Percentiles rank a stretch among this genome's conserved stretches.
Conservation (phyloP, 2,888 invertebrate genomes). For the Xestia ashworthii region DNA sequence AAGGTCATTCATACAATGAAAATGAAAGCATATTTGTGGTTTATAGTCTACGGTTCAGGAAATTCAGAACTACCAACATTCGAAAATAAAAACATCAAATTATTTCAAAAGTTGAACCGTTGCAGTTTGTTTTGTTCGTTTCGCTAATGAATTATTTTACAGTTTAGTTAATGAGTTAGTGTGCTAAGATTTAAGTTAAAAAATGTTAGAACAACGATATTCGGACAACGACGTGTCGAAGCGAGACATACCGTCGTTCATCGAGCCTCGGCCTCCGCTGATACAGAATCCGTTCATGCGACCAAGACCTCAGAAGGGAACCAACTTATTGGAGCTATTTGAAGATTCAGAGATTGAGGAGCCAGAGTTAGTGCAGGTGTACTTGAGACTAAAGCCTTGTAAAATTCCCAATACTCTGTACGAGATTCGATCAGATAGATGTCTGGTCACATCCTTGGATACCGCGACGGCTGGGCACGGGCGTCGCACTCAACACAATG, state of each 20-base stretch:
- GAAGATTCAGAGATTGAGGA: slow-evolving; percentile 83
- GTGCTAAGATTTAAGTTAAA: slow-evolving; percentile 28
- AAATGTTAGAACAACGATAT: slow-evolving; percentile 76
- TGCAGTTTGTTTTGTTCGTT: slow-evolving; percentile 66
- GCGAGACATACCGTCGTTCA: slow-evolving; percentile 87
- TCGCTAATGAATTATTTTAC: slow-evolving; percentile 28
- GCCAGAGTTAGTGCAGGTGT: slow-evolving; percentile 88
- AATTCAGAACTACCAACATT: slow-evolving; percentile 41
- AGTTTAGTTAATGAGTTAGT: slow-evolving; percentile 21
- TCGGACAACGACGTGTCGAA: slow-evolving; percentile 78
- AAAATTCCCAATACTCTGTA: slow-evolving; percentile 79
- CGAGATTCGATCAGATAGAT: slow-evolving; percentile 82
- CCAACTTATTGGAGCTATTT: slow-evolving; percentile 83
- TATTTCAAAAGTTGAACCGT: slow-evolving; percentile 72
- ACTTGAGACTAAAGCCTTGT: slow-evolving; percentile 88
- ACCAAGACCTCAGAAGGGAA: slow-evolving; percentile 84
- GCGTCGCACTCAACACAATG: slow-evolving; percentile 85
- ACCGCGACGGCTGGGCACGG: slow-evolving; percentile 84
- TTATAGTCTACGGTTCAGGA: slow-evolving; percentile 1
- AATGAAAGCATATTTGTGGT: slow-evolving; percentile 22
- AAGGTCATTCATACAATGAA: background rate
- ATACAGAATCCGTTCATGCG: slow-evolving; percentile 87
- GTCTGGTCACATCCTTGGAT: slow-evolving; percentile 82
- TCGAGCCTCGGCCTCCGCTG: slow-evolving; percentile 85
- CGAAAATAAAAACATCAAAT: slow-evolving; percentile 32